These are phyloP conservation scores for Thalassophryne amazonica DNA, from an alignment of 2,797 vertebrate genomes.

Conservation along the genomic window DNA sequence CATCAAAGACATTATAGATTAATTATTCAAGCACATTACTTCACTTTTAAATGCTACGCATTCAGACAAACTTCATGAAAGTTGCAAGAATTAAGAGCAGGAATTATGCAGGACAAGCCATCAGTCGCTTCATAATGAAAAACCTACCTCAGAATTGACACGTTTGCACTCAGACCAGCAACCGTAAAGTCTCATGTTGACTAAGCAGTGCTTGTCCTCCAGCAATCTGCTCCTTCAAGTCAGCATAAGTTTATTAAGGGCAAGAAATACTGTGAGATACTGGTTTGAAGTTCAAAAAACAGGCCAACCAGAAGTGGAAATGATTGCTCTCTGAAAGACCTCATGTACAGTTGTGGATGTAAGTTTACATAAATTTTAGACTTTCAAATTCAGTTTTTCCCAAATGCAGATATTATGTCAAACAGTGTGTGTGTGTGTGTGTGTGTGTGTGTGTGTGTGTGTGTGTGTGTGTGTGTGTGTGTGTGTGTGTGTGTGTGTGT, in stretches of 20 bases:
- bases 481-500: no score
- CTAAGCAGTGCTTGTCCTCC: conserved; percentile 35
- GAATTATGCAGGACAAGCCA: conserved; percentile 72
- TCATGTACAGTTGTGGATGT: no score
- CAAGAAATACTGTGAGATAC: no score
- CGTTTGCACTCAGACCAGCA: conserved; percentile 36
- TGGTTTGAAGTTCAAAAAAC: no score
- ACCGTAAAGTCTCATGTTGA: conserved; percentile 23
- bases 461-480: no score
- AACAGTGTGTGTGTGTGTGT: no score
- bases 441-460: no score
- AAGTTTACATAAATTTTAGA: no score
- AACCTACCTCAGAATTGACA: conserved; percentile 73
- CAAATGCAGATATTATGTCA: no score
- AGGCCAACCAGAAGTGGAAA: no score
- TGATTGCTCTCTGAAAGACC: no score
- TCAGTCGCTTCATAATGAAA: conserved; percentile 77
- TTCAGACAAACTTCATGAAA: conserved; percentile 83
- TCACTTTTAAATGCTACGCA: conserved; percentile 77
- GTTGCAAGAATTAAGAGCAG: conserved; percentile 71
- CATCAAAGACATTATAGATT: conserved; percentile 68
- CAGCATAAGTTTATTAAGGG: conserved; percentile 47
- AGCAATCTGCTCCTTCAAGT: conserved; percentile 34
- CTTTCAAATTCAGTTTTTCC: no score
- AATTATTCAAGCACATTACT: conserved; percentile 79